Base-by-base conservation (phyloP, 2,888 invertebrate species). In the Eupithecia vulgata region DNA sequence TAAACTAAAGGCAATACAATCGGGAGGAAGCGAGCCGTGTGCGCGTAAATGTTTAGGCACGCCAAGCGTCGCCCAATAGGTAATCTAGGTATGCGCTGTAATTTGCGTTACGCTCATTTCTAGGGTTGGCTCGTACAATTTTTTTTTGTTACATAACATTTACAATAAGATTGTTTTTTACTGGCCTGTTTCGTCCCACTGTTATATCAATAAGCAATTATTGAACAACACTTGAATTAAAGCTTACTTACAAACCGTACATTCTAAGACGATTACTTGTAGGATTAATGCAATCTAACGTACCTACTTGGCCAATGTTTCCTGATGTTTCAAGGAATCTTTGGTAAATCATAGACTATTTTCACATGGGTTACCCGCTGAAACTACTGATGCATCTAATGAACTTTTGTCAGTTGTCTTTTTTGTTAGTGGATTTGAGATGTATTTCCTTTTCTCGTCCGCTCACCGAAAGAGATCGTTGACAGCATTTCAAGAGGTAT, bases 1-100 rank as follows among this genome's bases (percentile, higher is more conserved):
- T 78, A 76, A 79, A 76, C 68, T 74, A 74, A 76, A 79, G 80
- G 78, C 79, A 80, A 80, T 82, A 82, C 82, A 81, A 81, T 81
- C 76, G 77, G 80, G 79, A 81, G 79, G 81, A 81, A 90, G 85
- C 88, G 85, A 88, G 86, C 88, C 88, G 83, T 91, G 88, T 87
- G 88, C 86, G 83, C 83, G 83, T 85, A 86, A 88, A 88, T 85
- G 85, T 87, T 88, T 84, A 85, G 82, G 82, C 78, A 78, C 79
- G 76, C 81, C 82, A 82, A 88, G 86, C 84, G 83, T 86, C 85
- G 84, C 65, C 61, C 68, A 64, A 72, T 72, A 66, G 70, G 72
- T 73, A 73, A 75, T 72, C 68, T 75, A 70, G 72, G 72, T 71
- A 70, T 67, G 71, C 62, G 68, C 75, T 70, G 75, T 76, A 76